phyloP scores from a whole-genome alignment of 2,888 invertebrate species.

The Aporophyla lueneburgensis region DNA sequence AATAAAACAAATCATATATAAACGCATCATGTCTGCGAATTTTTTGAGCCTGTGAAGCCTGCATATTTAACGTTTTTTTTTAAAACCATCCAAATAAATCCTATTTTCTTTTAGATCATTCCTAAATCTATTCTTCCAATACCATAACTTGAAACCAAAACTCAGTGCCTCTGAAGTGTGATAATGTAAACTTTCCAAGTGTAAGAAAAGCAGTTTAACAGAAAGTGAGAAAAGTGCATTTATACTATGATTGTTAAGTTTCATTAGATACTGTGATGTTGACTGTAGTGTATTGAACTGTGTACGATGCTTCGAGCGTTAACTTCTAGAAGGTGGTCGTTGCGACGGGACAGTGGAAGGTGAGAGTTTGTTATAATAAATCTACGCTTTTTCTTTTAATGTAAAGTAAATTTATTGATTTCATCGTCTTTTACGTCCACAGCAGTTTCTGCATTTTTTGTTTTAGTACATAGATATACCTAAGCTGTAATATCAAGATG shows the following conservation, averaged over 20 bases:
- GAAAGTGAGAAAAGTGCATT: constrained; percentile 64
- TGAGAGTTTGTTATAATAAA: constrained; percentile 72
- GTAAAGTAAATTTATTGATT: background rate
- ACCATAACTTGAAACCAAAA: constrained; percentile 21
- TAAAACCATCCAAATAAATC: background rate
- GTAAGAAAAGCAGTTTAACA: constrained; percentile 32
- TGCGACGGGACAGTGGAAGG: constrained; percentile 88
- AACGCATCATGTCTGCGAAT: background rate
- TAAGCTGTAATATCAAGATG: background rate
- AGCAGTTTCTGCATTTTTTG: background rate
- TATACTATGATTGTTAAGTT: constrained; percentile 51
- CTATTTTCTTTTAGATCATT: constrained; percentile 30
- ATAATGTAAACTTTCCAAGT: constrained; percentile 52
- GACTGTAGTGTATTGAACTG: constrained; percentile 67
- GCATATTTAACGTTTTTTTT: background rate
- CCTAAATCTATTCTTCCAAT: constrained; percentile 19
- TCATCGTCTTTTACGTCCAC: background rate
- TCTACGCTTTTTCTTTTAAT: constrained; percentile 10
- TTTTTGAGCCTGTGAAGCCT: background rate
- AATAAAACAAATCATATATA: background rate
- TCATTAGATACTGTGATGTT: constrained; percentile 59
- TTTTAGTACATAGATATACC: too few species aligned
- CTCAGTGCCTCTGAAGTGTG: constrained; percentile 64
- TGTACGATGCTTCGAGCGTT: constrained; percentile 85
- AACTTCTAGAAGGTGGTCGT: constrained; percentile 87